Percentiles rank a stretch among this genome's conserved stretches.
Evolutionary conservation across 2,113 vertebrate species (phyloP).

Genomic region (Rhinolophus sinicus): DNA sequence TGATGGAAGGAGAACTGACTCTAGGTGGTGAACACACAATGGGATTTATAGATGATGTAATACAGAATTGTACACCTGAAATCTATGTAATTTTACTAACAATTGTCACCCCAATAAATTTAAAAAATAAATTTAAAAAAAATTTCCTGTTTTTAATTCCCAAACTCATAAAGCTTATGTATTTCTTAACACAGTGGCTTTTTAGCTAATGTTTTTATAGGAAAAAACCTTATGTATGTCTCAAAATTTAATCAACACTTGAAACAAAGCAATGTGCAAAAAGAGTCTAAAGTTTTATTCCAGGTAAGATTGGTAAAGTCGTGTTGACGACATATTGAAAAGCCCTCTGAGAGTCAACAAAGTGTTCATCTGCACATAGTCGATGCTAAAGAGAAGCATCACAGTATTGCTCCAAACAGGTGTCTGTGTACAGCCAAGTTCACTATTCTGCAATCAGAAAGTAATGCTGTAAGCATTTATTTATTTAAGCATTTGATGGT

Average conservation of each 20-base stretch:
- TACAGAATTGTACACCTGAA: too few relatives aligned
- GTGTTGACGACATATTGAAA: not conserved
- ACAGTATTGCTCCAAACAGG: not conserved
- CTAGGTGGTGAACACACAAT: too few relatives aligned
- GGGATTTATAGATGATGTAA: too few relatives aligned
- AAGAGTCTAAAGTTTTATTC: not conserved
- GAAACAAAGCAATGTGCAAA: not conserved
- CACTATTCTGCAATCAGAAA: not conserved
- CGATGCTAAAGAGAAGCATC: not conserved
- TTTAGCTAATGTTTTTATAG: not conserved
- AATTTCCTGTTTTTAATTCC: slow-evolving; percentile 9
- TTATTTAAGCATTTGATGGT: not conserved
- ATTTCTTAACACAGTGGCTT: not conserved
- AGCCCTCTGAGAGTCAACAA: not conserved
- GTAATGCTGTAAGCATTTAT: not conserved
- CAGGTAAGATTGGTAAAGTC: not conserved
- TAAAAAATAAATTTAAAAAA: too few relatives aligned
- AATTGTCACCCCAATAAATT: too few relatives aligned
- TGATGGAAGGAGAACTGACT: too few relatives aligned
- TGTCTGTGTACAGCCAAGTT: not conserved
- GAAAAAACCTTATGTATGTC: not conserved
- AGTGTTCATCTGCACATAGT: accelerated
- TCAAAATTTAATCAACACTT: not conserved
- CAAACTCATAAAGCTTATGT: not conserved
- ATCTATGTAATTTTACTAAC: too few relatives aligned